Evolutionary conservation across 2,888 invertebrate genomes (phyloP), one percentile per base, ranked within the genome.

Genomic region (Molorchus minor): DNA sequence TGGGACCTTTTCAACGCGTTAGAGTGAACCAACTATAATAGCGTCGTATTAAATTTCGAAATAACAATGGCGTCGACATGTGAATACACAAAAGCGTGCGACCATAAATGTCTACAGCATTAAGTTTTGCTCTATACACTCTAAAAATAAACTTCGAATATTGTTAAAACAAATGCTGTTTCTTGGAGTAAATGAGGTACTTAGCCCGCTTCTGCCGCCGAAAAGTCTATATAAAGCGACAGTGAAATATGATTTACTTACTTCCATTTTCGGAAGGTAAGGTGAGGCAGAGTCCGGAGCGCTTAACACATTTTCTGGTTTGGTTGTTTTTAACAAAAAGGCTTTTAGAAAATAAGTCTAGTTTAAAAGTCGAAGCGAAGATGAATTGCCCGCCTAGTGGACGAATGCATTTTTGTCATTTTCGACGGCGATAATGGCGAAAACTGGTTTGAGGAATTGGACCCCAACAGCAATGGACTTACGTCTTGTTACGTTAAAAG

Each of bases 271-370:
- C 29, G 33, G 30, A 17, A 29, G 29, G 15, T 17, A n/a, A 52
- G 20, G 19, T 41, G 17, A 41, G 17, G 52, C 36, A 19, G 36
- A 62, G 36, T 62, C 45, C 51, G 44, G 21, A 40, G 41, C 62
- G 61, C 68, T 69, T 65, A 62, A 61, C 68, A 61, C 66, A 69
- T 73, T 72, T 72, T 71, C 71, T 70, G 72, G 68, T 61, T 64
- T 65, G 61, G 62, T 71, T 71, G 67, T 63, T 66, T 62, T 58
- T 56, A 65, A 73, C 72, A 72, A 73, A 71, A 67, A 65, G 64
- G 61, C 67, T 69, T 71, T 69, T 60, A 70, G 68, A 62, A 60
- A 65, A 60, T 65, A 62, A 65, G 62, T 65, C 57, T 52, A 58
- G 58, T 69, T 66, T 67, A 68, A 65, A 67, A 72, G 70, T 70